Evolutionary conservation across 2,113 vertebrate species (phyloP).

Genomic region (Crocuta crocuta): DNA sequence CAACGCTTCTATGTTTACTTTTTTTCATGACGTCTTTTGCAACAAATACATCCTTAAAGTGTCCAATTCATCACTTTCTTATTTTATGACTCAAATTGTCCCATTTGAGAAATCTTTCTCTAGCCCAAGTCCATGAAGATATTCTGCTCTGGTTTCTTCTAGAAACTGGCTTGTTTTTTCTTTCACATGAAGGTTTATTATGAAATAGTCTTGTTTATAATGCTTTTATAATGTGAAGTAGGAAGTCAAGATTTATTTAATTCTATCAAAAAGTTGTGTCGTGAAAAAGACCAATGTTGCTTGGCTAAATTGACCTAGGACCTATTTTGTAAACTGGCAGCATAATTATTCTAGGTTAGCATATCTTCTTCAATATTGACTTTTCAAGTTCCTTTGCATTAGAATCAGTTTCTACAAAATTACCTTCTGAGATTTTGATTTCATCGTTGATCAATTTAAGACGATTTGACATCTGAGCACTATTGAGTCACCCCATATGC

Average conservation of each 20-base stretch:
- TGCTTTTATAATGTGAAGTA: not conserved
- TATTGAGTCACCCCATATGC: not conserved
- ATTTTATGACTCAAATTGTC: not conserved
- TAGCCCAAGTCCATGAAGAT: not conserved
- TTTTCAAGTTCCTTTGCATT: not conserved
- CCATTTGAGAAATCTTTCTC: not conserved
- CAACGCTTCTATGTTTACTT: not conserved
- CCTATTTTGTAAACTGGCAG: not conserved
- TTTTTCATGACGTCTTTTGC: not conserved
- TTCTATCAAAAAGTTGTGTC: not conserved
- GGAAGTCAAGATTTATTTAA: not conserved
- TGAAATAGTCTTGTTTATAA: not conserved
- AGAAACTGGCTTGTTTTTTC: not conserved
- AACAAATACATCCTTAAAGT: not conserved
- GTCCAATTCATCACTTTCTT: not conserved
- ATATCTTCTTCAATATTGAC: not conserved
- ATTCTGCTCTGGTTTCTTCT: not conserved
- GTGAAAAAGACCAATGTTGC: not conserved
- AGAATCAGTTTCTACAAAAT: not conserved
- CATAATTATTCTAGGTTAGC: not conserved
- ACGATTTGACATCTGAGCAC: not conserved
- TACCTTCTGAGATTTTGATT: not conserved
- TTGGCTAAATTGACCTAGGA: not conserved
- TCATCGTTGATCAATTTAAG: not conserved
- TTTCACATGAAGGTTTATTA: not conserved